Base-by-base conservation (phyloP, 2,113 vertebrate species). In the Ochotona princeps region DNA sequence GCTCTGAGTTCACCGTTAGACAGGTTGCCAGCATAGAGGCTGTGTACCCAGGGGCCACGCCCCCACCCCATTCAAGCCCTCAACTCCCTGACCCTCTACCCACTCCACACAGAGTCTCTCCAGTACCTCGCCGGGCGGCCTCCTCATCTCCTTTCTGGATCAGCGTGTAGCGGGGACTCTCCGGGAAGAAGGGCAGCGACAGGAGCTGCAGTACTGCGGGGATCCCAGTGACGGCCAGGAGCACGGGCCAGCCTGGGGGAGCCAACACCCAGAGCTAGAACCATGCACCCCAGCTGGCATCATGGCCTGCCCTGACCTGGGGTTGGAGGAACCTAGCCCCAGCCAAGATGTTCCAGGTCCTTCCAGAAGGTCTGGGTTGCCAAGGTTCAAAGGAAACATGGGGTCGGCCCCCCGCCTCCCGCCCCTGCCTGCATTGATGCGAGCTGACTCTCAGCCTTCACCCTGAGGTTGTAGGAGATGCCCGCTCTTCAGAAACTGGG, bases 221-320 rank as follows among this genome's bases (percentile, higher is more conserved):
- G 20, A 97, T 94, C 4, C 98, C 98, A 0, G 93, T 98, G 92
- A 99, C 97, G 1, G 97, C 98, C 65, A 99, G 89, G 95, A 99
- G 97, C 97, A 98, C 96, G 0, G 98, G 98, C 98, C 98, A 99
- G 23, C 98, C 99, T 99, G 97, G 30, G 86, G 38, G 95, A 92
- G 51, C 96, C 96, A 1, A 96, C 97, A 1, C 96, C 97, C 44
- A 98, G 96, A 28, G 98, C 28, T 92, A 14, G 54, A 57, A 32
- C 65, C 4, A 14, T 28, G 65, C 18, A 23, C 18, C 32, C 51
- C 20, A 5, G 5, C 60, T 0, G 7, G 1, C 61, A 47, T 32
- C 20, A 0, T 5, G 8, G 10, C 32, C 63, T 4, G 26, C 11
- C 25, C 14, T 54, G 32, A 67, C 28, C 23, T 25, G 49, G n/a